Evolutionary conservation across 2,888 invertebrate genomes (phyloP), one percentile per base, ranked within the genome.

Genomic region (Malthinus flaveolus): DNA sequence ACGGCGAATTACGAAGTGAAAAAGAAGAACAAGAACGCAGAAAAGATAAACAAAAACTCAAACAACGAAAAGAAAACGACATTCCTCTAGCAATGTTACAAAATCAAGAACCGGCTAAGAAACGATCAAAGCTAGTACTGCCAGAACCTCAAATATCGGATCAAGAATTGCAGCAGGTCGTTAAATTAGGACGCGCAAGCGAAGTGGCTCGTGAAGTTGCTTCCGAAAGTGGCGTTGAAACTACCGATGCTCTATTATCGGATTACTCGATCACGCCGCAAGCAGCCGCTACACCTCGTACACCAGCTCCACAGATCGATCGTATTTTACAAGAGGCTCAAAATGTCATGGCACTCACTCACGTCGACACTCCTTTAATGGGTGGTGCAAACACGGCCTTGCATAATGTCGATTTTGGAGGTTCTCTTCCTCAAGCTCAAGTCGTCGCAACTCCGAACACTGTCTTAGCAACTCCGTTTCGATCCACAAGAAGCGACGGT

Each of bases 131-230:
- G 78, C 83, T 99, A 32, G 97, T 99, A 23, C 78, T 99, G 50
- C 98, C 99, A 0, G 90, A 92, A 66, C 98, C 99, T 0, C 98
- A 99, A 80, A 97, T 99, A 57, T 91, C 96, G 0, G 98, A 99
- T 76, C 85, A 89, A 81, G 94, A 95, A 77, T 76, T 95, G 54
- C 92, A 93, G 68, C 93, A 94, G 81, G 95, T 95, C 1, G 94
- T 95, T 8, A 95, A 95, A 79, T 80, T 97, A 39, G 98, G 98
- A 12, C 84, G 90, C 42, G 93, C 93, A 1, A 92, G 92, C 63
- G 96, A 97, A 78, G 87, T 89, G 58, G 97, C 95, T 1, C 89
- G 96, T 64, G 95, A 94, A 78, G 88, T 89, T 0, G 93, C 91
- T 0, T 87, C 88, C 7, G 95, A 90, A 68, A 87, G 85, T 71